Percentiles rank a stretch among this genome's conserved stretches.
Conservation (phyloP, 2,797 vertebrate species). For the Furcifer pardalis region DNA sequence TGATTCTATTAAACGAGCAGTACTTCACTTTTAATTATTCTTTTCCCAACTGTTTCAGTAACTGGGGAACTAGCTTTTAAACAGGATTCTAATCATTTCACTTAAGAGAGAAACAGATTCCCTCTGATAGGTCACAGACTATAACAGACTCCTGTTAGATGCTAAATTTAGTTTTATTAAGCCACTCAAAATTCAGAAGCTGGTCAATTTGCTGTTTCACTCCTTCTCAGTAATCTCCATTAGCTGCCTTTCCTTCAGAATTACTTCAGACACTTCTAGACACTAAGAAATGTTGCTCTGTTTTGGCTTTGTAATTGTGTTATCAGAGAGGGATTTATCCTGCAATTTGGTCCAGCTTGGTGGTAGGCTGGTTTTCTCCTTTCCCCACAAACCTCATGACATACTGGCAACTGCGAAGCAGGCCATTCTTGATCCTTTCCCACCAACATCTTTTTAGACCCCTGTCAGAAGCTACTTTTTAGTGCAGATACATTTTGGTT, state of each 20-base stretch:
- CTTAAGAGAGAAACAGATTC: not conserved
- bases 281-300: not conserved
- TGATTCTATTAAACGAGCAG: not conserved
- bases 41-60: not conserved
- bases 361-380: no score
- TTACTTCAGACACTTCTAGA: slow-evolving; percentile 5
- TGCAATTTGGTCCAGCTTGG: no score
- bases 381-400: no score
- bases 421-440: no score
- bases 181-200: slow-evolving; percentile 1
- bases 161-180: not conserved
- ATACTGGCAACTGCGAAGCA: no score
- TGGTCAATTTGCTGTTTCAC: not conserved
- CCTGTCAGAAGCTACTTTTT: no score
- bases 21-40: not conserved
- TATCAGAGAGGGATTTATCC: no score
- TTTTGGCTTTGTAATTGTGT: not conserved
- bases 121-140: not conserved
- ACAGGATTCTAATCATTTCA: slow-evolving; percentile 13
- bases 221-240: no score
- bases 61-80: not conserved
- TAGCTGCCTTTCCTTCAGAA: not conserved
- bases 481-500: no score
- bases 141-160: not conserved
- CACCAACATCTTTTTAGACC: no score